Base-by-base conservation (phyloP, 2,113 vertebrate genomes). In the Vulpes vulpes region DNA sequence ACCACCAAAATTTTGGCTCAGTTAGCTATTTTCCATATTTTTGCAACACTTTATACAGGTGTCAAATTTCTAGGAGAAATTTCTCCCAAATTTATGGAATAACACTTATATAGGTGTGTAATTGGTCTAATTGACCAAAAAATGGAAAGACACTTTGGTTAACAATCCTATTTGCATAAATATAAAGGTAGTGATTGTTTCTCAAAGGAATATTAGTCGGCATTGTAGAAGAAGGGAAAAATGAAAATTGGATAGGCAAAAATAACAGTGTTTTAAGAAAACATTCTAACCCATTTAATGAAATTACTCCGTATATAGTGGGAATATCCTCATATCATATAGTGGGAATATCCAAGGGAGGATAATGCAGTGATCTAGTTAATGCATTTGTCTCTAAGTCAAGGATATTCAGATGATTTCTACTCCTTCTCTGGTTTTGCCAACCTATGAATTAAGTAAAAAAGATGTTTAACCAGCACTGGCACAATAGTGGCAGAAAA, bases 21-120 rank as follows among this genome's bases (percentile, higher is more conserved):
- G 43, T 43, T 43, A 43, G 43, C 43, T 43, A 43, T 43, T 43
- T 12, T 38, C 53, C 5, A 30, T 69, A 55, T 89, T 81, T 84
- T 96, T 67, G 7, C 17, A 94, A 22, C 11, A 67, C 25, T 84
- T 89, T 90, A 60, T 80, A 30, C 14, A 97, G 32, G 51, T 93
- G 59, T 79, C 76, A 62, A 0, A 89, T 89, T 92, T 95, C 80
- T 88, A 51, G 55, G 67, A 25, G 17, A 71, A 43, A 73, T 73
- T 73, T 35, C n/a, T 38, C 69, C 20, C 74, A 35, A 0, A 89
- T 92, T 89, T 95, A 73, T 88, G 57, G 55, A 73, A 20, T 11
- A 73, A 49, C 43, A 49, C 73, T 49, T 76, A 25, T 4, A 23
- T 38, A 49, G n/a, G 43, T 32, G 30, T 80, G 35, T 95, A 12